Evolutionary conservation across 2,113 vertebrate genomes (phyloP), one percentile per base, ranked within the genome.

Genomic region (Malaclemys terrapin): DNA sequence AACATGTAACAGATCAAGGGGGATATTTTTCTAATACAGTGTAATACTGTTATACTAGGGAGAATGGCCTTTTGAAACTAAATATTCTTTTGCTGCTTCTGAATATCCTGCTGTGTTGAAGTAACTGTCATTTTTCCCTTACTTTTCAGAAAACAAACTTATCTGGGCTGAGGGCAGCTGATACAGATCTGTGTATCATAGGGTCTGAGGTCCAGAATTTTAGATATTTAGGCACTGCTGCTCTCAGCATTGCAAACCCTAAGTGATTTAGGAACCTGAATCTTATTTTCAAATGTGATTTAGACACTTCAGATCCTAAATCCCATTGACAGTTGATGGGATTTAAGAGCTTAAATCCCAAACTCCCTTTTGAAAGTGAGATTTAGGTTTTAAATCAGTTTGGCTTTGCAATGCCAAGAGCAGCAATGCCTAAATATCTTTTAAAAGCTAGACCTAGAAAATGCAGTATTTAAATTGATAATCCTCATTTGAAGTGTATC

Each of bases 1-100:
- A n/a, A 94, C 47, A 92, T 52, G 80, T 89, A 79, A 81, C 88
- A 56, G 5, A 62, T 53, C 75, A 91, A 88, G 80, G 42, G 93
- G 7, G 0, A 0, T 78, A 38, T 86, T 94, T 50, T 94, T 24
- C 1, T n/a, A 29, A 16, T 49, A 96, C 27, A 83, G 78, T 65
- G 35, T 69, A 57, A 84, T 53, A 16, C 11, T 56, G 31, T 42
- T 6, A 42, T 69, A 10, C 65, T 20, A 47, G 45, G 75, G 31
- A 27, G 31, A 27, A 6, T n/a, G 24, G 38, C 49, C 52, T 47
- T 29, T 88, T 65, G 16, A 54, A 2, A 5, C 35, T 62, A 10
- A 8, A 11, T n/a, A 19, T 13, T 27, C 6, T 3, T 42, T 57
- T 76, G 14, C 27, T 35, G 52, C 57, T 35, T 29, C 47, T 20